Evolutionary conservation across 2,888 invertebrate species (phyloP).

Genomic region (Tipula helvola): DNA sequence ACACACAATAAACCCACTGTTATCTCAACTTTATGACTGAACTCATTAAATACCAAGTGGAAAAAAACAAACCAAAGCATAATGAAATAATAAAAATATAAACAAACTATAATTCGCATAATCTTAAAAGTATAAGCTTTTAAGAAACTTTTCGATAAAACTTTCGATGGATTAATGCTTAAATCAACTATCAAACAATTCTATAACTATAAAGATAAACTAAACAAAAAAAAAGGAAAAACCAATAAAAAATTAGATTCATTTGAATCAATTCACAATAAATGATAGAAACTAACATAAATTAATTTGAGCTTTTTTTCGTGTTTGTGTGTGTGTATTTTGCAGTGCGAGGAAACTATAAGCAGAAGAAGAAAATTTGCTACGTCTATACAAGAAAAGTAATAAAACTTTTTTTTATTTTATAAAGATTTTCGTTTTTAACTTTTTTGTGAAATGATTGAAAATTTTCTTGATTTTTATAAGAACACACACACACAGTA

Average conservation of each 20-base stretch:
- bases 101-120: neutral
- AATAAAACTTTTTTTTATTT: neutral
- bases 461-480: neutral
- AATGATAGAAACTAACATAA: neutral
- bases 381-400: neutral
- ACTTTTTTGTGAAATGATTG: neutral
- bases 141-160: neutral
- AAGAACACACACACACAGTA: neutral
- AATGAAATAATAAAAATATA: neutral
- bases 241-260: neutral
- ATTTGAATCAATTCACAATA: neutral
- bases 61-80: neutral
- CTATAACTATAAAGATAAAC: neutral
- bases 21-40: neutral
- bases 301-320: neutral
- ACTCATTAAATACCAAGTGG: neutral
- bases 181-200: neutral
- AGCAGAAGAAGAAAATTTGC: neutral
- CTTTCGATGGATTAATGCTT: neutral
- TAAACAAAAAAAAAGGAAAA: neutral
- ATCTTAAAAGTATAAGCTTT: neutral
- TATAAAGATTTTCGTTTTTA: neutral
- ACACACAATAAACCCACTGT: neutral
- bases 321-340: neutral
- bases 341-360: neutral